A percentile compares a stretch with the other conserved stretches of the same genome.
Conservation (phyloP, 1,140 invertebrate species). For the Cataglyphis hispanica region DNA sequence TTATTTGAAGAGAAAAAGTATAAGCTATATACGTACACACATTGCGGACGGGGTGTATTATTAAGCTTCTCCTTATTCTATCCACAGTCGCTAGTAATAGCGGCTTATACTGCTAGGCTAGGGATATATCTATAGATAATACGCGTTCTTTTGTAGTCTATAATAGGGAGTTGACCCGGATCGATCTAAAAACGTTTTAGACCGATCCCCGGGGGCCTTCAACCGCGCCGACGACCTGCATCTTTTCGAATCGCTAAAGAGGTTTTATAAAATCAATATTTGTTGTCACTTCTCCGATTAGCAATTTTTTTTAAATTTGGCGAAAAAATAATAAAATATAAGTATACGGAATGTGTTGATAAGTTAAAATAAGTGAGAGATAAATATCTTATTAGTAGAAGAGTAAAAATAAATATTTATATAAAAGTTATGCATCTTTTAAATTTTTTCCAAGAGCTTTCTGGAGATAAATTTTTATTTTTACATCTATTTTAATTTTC, state of each 20-base stretch:
- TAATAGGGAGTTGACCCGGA: conserved; percentile 70
- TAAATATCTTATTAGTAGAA: background rate
- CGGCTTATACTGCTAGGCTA: conserved; percentile 45
- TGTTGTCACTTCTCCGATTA: background rate
- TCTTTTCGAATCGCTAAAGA: conserved; percentile 34
- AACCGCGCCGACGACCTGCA: conserved; percentile 43
- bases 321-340: background rate
- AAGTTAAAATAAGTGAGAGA: background rate
- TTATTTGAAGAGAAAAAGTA: background rate
- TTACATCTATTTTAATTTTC: background rate
- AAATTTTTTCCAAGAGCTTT: background rate
- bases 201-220: conserved; percentile 35
- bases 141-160: conserved; percentile 47
- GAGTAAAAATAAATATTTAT: background rate
- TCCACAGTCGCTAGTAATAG: conserved; percentile 53
- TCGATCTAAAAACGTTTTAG: conserved; percentile 68
- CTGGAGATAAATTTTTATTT: background rate
- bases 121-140: conserved; percentile 46
- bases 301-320: background rate
- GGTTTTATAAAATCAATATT: background rate
- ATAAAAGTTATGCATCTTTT: no score
- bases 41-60: conserved; percentile 51
- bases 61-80: conserved; percentile 57
- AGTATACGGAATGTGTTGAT: no score
- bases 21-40: background rate